A percentile compares a stretch with the other conserved stretches of the same genome.
phyloP scores from a whole-genome alignment of 2,888 invertebrate species.

The Nesidiocoris tenuis region DNA sequence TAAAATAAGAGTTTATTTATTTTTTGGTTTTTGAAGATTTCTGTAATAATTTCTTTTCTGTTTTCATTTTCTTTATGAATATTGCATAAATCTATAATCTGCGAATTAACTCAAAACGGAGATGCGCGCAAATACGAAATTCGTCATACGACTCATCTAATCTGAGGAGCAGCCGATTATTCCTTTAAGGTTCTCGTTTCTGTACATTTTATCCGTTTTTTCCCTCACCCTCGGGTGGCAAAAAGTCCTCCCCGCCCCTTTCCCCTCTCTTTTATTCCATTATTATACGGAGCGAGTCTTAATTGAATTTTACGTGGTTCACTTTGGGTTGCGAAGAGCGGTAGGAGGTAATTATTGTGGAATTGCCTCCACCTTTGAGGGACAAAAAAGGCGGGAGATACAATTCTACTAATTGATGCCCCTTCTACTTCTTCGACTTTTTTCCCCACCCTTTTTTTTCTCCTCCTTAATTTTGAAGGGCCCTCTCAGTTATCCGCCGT shows the following conservation, averaged over 20 bases:
- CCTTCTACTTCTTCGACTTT: slow-evolving; percentile 3
- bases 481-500: slow-evolving; percentile 4
- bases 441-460: background rate
- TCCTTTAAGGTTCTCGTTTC: too few species aligned
- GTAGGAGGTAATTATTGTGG: slow-evolving; percentile 38
- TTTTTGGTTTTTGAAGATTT: too few species aligned
- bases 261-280: slow-evolving; percentile 2
- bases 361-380: slow-evolving; percentile 35
- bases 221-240: background rate
- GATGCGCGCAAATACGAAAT: too few species aligned
- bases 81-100: too few species aligned
- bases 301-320: slow-evolving; percentile 41
- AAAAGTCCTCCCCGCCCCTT: background rate
- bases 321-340: background rate
- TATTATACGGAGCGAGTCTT: slow-evolving; percentile 36
- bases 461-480: background rate
- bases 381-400: slow-evolving; percentile 24
- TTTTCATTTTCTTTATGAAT: too few species aligned
- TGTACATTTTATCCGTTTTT: too few species aligned
- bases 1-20: too few species aligned
- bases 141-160: too few species aligned
- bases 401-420: slow-evolving; percentile 38
- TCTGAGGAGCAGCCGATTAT: too few species aligned
- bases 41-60: too few species aligned
- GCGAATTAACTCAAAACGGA: too few species aligned